These are phyloP conservation scores for Bombus pyrosoma DNA, from an alignment of 1,140 invertebrate genomes.

Conservation along the genomic window DNA sequence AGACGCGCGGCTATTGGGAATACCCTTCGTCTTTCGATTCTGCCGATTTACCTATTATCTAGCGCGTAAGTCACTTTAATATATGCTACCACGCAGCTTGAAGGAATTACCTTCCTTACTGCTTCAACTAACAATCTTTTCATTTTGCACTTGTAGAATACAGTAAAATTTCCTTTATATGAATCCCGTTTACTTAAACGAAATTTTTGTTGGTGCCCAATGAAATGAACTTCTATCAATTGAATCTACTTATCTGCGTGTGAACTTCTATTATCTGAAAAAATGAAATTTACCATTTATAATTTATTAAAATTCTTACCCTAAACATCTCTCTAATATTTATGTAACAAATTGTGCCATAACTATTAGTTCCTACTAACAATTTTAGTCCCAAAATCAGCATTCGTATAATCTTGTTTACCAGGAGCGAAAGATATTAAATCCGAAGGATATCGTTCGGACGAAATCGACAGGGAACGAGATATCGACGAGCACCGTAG, in stretches of 20 bases:
- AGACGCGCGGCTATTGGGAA: conserved; percentile 27
- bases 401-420: background rate
- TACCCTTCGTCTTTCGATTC: conserved; percentile 5
- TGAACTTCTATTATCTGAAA: background rate
- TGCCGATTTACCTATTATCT: conserved; percentile 8
- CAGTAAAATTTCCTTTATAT: background rate
- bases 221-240: background rate
- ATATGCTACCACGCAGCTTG: background rate
- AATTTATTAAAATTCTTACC: too few species aligned
- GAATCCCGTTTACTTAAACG: background rate
- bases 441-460: background rate
- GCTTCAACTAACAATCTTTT: background rate
- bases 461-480: background rate
- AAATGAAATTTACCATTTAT: too few species aligned
- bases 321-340: too few species aligned
- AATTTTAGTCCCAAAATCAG: background rate
- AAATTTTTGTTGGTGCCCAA: background rate
- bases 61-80: background rate
- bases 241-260: background rate
- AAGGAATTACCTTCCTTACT: background rate
- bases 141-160: background rate
- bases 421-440: background rate
- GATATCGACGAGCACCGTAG: background rate
- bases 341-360: too few species aligned
- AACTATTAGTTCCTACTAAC: too few species aligned